Percentiles rank a stretch among this genome's conserved stretches.
Conservation (phyloP, 1,140 invertebrate genomes). For the Caenorhabditis briggsae region DNA sequence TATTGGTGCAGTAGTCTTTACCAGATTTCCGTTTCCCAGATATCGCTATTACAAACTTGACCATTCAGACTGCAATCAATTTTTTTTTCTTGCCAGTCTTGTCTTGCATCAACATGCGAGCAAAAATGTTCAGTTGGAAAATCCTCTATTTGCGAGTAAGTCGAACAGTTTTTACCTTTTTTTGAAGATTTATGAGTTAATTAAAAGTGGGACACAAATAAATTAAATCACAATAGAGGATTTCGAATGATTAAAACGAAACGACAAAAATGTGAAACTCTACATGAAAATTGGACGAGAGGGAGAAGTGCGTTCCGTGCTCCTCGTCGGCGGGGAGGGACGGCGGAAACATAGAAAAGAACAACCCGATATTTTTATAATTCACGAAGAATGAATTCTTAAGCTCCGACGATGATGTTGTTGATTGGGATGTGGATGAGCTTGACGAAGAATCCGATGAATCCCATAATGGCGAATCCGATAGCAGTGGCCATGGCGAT, state of each 20-base stretch:
- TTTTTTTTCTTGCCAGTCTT: no score
- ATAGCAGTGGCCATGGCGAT: conserved; percentile 99
- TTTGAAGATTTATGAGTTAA: neutral
- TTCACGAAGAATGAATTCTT: conserved; percentile 36
- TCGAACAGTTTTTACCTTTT: neutral
- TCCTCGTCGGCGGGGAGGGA: conserved; percentile 27
- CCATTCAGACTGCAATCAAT: neutral
- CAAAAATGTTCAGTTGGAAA: neutral
- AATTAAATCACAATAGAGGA: conserved; percentile 48
- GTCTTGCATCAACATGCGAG: no score
- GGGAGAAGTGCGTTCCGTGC: conserved; percentile 47
- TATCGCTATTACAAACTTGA: conserved; percentile 20
- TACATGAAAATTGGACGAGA: conserved; percentile 35
- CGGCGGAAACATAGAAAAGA: conserved; percentile 52
- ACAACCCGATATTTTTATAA: conserved; percentile 38
- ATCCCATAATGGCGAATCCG: conserved; percentile 99
- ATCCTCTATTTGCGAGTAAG: neutral
- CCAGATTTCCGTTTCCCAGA: conserved; percentile 62
- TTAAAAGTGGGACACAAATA: neutral
- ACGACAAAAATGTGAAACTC: conserved; percentile 25
- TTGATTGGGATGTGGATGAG: conserved; percentile 99
- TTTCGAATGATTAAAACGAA: conserved; percentile 27
- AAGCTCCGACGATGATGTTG: conserved; percentile 91
- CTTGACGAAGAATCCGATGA: conserved; percentile 99
- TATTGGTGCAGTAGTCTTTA: conserved; percentile 43